A percentile compares a stretch with the other conserved stretches of the same genome.
Conservation (phyloP, 2,888 invertebrate genomes). For the Synergus laeviventris region DNA sequence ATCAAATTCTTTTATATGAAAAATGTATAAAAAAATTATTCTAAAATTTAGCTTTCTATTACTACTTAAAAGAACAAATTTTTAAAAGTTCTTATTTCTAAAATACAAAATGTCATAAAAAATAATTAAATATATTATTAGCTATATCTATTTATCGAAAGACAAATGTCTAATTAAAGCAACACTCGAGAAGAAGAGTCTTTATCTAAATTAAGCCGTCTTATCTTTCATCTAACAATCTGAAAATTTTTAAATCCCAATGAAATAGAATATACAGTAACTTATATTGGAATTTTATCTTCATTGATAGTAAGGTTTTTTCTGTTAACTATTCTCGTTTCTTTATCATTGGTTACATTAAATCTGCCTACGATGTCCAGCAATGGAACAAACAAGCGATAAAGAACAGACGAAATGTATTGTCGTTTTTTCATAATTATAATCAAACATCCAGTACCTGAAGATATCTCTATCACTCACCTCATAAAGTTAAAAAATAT, state of each 20-base stretch:
- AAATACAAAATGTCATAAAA: not conserved
- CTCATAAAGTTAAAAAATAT: conserved; percentile 19
- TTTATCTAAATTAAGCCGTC: not conserved
- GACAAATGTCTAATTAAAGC: no score
- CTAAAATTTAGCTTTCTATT: not conserved
- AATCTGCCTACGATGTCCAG: conserved; percentile 11
- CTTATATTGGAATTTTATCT: not conserved
- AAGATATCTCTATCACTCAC: conserved; percentile 22
- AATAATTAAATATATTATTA: no score
- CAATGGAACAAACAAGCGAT: not conserved
- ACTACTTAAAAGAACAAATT: not conserved
- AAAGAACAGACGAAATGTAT: conserved; percentile 19
- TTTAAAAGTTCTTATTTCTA: not conserved
- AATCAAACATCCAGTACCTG: not conserved
- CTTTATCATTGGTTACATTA: conserved; percentile 40
- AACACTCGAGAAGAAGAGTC: no score
- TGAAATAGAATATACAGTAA: not conserved
- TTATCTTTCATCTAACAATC: not conserved
- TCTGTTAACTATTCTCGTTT: not conserved
- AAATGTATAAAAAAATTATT: not conserved
- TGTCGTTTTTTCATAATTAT: not conserved
- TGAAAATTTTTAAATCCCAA: not conserved
- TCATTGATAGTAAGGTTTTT: not conserved
- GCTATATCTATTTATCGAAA: no score
- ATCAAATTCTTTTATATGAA: not conserved